Conservation (phyloP, 53 echinoderm and acorn worm species). For the Paelopatides confundens region DNA sequence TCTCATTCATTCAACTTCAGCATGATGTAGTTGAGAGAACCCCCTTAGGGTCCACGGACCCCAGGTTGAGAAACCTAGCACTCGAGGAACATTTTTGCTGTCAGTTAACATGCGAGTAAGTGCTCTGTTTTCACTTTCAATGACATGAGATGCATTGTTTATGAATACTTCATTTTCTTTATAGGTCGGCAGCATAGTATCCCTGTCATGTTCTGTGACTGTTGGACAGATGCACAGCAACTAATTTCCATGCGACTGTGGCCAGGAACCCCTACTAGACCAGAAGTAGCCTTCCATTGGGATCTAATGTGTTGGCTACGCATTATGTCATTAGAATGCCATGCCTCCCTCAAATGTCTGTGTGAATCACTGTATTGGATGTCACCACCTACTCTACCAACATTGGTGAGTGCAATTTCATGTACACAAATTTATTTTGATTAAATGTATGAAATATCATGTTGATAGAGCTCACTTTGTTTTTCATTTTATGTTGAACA, state of each 20-base stretch:
- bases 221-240: neutral
- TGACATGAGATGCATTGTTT: too few species aligned
- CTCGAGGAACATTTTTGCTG: too few species aligned
- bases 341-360: slow-evolving; percentile 6
- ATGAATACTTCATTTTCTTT: too few species aligned
- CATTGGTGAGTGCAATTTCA: neutral
- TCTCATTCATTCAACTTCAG: too few species aligned
- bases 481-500: too few species aligned
- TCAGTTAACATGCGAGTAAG: too few species aligned
- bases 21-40: too few species aligned
- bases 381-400: neutral
- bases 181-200: slow-evolving; percentile 30
- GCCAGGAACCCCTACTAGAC: slow-evolving; percentile 18
- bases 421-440: neutral
- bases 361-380: slow-evolving; percentile 15
- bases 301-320: slow-evolving; percentile 17
- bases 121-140: too few species aligned
- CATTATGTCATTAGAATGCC: slow-evolving; percentile 1
- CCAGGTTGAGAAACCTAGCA: too few species aligned
- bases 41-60: too few species aligned
- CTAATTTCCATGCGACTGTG: neutral
- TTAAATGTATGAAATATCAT: too few species aligned
- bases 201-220: slow-evolving; percentile 4
- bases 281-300: slow-evolving; percentile 28
- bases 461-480: too few species aligned